phyloP scores from a whole-genome alignment of 2,888 invertebrate species.

The Rotaria sp. region DNA sequence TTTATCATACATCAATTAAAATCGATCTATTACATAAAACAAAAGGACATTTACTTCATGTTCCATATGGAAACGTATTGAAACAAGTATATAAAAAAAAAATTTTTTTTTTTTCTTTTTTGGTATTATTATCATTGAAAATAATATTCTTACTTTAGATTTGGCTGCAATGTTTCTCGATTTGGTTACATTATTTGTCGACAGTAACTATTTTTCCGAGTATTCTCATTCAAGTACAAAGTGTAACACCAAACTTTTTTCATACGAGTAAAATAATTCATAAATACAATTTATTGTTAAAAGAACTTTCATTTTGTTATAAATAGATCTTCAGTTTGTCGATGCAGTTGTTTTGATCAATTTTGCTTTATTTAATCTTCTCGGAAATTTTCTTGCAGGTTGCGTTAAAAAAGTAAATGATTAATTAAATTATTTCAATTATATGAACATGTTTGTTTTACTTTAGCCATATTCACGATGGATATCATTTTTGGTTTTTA shows the following conservation, averaged over 20 bases:
- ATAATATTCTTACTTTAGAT: background rate
- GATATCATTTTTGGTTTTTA: background rate
- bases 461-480: constrained; percentile 3
- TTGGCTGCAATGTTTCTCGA: background rate
- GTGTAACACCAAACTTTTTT: background rate
- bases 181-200: background rate
- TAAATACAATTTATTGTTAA: background rate
- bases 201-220: background rate
- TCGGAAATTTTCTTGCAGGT: constrained; percentile 13
- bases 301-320: too few species aligned
- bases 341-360: background rate
- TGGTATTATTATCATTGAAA: background rate
- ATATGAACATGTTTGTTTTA: too few species aligned
- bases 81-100: background rate
- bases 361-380: constrained; percentile 2
- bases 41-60: background rate
- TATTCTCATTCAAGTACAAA: background rate
- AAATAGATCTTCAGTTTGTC: background rate
- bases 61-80: background rate
- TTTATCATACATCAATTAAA: constrained; percentile 21
- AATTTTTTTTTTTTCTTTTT: background rate
- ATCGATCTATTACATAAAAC: background rate
- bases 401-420: background rate
- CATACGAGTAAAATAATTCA: background rate
- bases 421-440: background rate